Evolutionary conservation across 2,888 invertebrate genomes (phyloP), one percentile per base, ranked within the genome.

Genomic region (Drosophila nr. perissopoda): DNA sequence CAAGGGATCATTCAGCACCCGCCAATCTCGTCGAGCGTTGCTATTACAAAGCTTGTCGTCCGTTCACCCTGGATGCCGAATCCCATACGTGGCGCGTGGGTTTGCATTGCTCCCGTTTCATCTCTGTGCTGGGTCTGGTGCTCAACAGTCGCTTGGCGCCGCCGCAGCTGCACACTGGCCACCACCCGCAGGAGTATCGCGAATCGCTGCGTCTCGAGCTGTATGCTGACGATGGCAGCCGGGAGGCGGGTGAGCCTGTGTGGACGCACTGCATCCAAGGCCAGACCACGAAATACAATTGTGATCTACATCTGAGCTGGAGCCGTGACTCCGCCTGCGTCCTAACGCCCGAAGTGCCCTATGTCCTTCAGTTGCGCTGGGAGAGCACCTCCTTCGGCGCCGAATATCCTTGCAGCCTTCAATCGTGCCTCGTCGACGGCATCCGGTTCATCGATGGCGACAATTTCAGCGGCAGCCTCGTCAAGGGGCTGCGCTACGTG

Each of bases 341-440:
- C 7, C 75, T 93, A 4, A 90, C 91, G 2, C 92, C 93, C 4
- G 92, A 92, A 74, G 79, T 91, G 13, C 83, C 88, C 36, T 93
- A 93, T 71, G 74, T 90, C 34, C 80, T 93, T 7, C 92, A 91
- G 72, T 59, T 93, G 4, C 79, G 82, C 52, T 93, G 93, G 93
- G 85, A 89, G 38, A 62, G 80, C 18, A 82, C 84, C 40, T 85
- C 92, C 13, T 92, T 83, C 67, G 92, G 92, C 1, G 92, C 92
- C 0, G 93, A 93, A 67, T 93, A 93, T 79, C 93, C 93, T 1
- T 92, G 92, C 42, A 92, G 92, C 66, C 78, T 93, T 34, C 92
- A 91, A 51, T 92, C 93, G 21, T 85, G 91, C 38, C 64, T 82
- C 25, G 91, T 84, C 6, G 91, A 91, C 56, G 92, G 92, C 8